Evolutionary conservation across 1,140 invertebrate genomes (phyloP).

Genomic region (Chlorops oryzae): DNA sequence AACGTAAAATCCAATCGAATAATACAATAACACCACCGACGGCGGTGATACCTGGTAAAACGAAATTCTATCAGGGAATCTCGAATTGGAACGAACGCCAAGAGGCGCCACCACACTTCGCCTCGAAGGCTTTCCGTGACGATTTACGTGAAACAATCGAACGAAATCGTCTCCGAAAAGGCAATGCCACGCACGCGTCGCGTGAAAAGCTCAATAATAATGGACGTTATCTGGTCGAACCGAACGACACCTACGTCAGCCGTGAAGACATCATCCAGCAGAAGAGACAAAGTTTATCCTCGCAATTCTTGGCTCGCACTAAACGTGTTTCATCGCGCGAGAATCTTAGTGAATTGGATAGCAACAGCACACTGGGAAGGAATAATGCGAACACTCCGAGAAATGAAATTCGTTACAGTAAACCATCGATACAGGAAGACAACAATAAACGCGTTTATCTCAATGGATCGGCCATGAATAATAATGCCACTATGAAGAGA

Average conservation of each 20-base stretch:
- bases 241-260: slow-evolving; percentile 37
- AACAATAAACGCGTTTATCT: too few relatives aligned
- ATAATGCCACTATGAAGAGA: too few relatives aligned
- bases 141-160: slow-evolving; percentile 44
- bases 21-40: background rate
- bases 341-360: too few relatives aligned
- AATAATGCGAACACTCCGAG: too few relatives aligned
- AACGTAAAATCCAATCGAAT: too few relatives aligned
- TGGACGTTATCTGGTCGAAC: background rate
- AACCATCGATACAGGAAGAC: too few relatives aligned
- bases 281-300: slow-evolving; percentile 40
- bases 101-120: slow-evolving; percentile 37
- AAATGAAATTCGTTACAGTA: too few relatives aligned
- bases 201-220: slow-evolving; percentile 6
- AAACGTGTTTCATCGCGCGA: slow-evolving; percentile 37
- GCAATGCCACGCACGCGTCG: slow-evolving; percentile 12
- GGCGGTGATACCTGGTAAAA: slow-evolving; percentile 6
- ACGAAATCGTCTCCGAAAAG: slow-evolving; percentile 34
- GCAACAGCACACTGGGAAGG: too few relatives aligned
- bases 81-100: slow-evolving; percentile 70
- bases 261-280: slow-evolving; percentile 43
- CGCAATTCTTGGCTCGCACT: slow-evolving; percentile 36
- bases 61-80: slow-evolving; percentile 64
- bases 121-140: slow-evolving; percentile 42
- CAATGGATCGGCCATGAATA: too few relatives aligned